Conservation (phyloP, 2,888 invertebrate species). For the Molanna angustata region DNA sequence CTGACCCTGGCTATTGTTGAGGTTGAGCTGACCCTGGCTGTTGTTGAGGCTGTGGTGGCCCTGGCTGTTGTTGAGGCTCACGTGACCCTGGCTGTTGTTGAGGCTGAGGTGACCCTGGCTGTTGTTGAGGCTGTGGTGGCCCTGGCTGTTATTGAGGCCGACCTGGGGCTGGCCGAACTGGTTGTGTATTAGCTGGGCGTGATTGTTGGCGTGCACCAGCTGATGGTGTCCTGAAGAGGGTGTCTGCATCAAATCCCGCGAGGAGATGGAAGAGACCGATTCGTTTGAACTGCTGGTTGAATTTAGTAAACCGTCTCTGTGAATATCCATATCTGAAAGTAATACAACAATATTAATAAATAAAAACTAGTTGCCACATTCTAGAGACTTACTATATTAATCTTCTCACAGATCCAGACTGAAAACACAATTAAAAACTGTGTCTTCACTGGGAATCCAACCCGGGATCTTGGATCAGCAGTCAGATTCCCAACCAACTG, state of each 20-base stretch:
- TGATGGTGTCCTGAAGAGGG: conserved; percentile 31
- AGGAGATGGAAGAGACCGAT: conserved; percentile 71
- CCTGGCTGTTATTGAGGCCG: conserved; percentile 23
- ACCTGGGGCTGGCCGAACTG: conserved; percentile 9
- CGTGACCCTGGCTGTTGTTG: conserved; percentile 21
- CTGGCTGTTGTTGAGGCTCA: conserved; percentile 17
- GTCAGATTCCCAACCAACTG: no score
- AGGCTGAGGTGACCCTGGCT: conserved; percentile 24
- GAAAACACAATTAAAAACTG: no score
- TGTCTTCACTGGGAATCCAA: no score
- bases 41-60: conserved; percentile 14
- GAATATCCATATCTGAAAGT: conserved; percentile 26
- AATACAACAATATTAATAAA: not conserved
- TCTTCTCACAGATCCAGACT: not conserved
- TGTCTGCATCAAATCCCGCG: conserved; percentile 48
- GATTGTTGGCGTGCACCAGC: conserved; percentile 24
- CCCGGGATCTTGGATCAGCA: no score
- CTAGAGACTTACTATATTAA: not conserved
- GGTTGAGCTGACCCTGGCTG: conserved; percentile 29
- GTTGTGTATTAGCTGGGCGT: conserved; percentile 31
- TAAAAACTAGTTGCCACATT: no score
- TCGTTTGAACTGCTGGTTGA: conserved; percentile 82
- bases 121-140: conserved; percentile 14
- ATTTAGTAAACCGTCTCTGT: conserved; percentile 32
- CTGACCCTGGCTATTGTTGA: conserved; percentile 16